Base-by-base conservation (phyloP, 1,140 invertebrate genomes). In the Drosophila kepulauana region DNA sequence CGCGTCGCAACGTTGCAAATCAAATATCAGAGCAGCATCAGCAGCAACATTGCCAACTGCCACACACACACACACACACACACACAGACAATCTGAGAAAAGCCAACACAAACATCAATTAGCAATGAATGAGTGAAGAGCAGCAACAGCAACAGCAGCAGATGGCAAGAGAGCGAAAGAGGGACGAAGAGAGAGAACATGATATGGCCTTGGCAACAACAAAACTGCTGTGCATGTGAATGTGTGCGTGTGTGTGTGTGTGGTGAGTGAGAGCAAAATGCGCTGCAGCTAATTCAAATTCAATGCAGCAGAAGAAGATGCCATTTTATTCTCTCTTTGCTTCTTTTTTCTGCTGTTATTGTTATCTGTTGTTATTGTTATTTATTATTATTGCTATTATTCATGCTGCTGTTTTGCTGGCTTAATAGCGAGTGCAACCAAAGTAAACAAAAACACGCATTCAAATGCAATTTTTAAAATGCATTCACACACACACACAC, bases 21-120 rank as follows among this genome's bases (percentile, higher is more conserved):
- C 84, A 88, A 87, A 87, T 78, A 87, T 84, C 84, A 30, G 51
- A 57, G 16, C 28, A 45, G 35, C 51, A 49, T 30, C 43, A 20
- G 33, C 54, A 54, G 41, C 63, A 58, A 33, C 33, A 33, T 33
- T 33, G 33, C 33, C 33, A 38, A 38, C 35, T 38, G 35, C 8
- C 35, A 38, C 10, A 38, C 7, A 10, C n/a, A 46, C 63, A 49
- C 69, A 8, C 62, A 38, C 51, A 45, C 73, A 52, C 63, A 48
- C 63, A 35, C 7, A 45, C 8, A 2, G 35, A 51, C 13, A 35
- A 30, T 61, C 46, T 43, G n/a, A 3, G 41, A 16, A 43, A 75
- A 48, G 45, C 52, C 41, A 33, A 59, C 58, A 56, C 71, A 69
- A 62, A 56, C 58, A 76, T 70, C 73, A 86, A 85, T 85, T 85